A percentile compares a stretch with the other conserved stretches of the same genome.
Evolutionary conservation across 2,888 invertebrate species (phyloP).

Genomic region (Lacanobia wlatinum): DNA sequence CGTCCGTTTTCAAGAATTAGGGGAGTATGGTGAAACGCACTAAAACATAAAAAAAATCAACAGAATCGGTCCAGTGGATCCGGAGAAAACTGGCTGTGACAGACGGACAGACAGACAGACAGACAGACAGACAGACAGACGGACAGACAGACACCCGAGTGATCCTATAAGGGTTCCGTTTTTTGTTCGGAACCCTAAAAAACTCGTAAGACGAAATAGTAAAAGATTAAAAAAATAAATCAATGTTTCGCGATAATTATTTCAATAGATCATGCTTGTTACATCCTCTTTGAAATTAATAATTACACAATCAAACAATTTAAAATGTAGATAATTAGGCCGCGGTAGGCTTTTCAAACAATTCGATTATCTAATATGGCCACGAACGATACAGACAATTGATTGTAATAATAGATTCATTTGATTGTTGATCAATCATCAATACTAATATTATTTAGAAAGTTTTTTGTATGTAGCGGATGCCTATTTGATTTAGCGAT

Average conservation of each 20-base stretch:
- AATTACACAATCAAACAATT: conserved; percentile 50
- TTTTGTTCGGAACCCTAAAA: too few relatives aligned
- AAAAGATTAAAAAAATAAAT: not conserved
- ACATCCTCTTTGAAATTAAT: not conserved
- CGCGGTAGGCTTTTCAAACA: conserved; percentile 42
- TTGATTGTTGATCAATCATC: conserved; percentile 57
- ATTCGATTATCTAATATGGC: conserved; percentile 57
- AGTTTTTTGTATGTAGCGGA: conserved; percentile 48
- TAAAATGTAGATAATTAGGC: conserved; percentile 32
- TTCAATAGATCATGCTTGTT: conserved; percentile 25
- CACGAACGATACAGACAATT: conserved; percentile 58
- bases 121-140: too few relatives aligned
- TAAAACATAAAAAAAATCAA: too few relatives aligned
- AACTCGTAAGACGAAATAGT: too few relatives aligned
- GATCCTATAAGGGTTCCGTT: too few relatives aligned
- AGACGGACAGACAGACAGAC: too few relatives aligned
- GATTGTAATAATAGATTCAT: conserved; percentile 46
- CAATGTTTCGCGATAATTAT: not conserved
- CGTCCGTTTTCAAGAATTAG: too few relatives aligned
- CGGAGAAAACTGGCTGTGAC: too few relatives aligned
- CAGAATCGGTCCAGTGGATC: too few relatives aligned
- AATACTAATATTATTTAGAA: conserved; percentile 61
- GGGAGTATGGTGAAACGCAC: too few relatives aligned
- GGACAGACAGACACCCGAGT: too few relatives aligned
- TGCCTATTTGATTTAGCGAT: conserved; percentile 5